Evolutionary conservation across 2,888 invertebrate genomes (phyloP), one percentile per base, ranked within the genome.

Genomic region (Acanthosoma haemorrhoidale): DNA sequence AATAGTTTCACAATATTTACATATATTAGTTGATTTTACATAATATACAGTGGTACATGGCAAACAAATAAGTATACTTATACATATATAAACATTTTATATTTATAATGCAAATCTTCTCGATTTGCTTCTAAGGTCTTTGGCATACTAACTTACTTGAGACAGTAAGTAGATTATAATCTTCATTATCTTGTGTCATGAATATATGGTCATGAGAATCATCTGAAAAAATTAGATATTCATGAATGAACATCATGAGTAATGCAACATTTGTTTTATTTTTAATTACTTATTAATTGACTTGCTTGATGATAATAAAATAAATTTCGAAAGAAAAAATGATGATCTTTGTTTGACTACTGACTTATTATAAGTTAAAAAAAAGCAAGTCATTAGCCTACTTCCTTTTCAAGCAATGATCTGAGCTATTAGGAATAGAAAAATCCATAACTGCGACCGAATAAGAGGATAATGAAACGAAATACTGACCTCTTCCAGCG

Each of bases 401-500:
- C n/a, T n/a, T n/a, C n/a, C n/a, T n/a, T n/a, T n/a, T n/a, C n/a
- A n/a, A n/a, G n/a, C n/a, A n/a, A n/a, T n/a, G n/a, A n/a, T n/a
- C n/a, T n/a, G n/a, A n/a, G n/a, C n/a, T n/a, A n/a, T n/a, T n/a
- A n/a, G n/a, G n/a, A n/a, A n/a, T n/a, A n/a, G n/a, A n/a, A n/a
- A n/a, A n/a, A n/a, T n/a, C n/a, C n/a, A n/a, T n/a, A n/a, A n/a
- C n/a, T n/a, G n/a, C n/a, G n/a, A n/a, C n/a, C n/a, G n/a, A n/a
- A n/a, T n/a, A n/a, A n/a, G n/a, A n/a, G n/a, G n/a, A n/a, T n/a
- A n/a, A n/a, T n/a, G n/a, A n/a, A n/a, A n/a, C n/a, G n/a, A n/a
- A n/a, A n/a, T n/a, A 77, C 81, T 78, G 78, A 88, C 88, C 83
- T 89, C 88, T 82, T 89, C 89, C 74, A 89, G 78, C 9, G 88